Percentiles rank a stretch among this genome's conserved stretches.
Conservation (phyloP, 1,140 invertebrate genomes). For the Sitodiplosis mosellana region DNA sequence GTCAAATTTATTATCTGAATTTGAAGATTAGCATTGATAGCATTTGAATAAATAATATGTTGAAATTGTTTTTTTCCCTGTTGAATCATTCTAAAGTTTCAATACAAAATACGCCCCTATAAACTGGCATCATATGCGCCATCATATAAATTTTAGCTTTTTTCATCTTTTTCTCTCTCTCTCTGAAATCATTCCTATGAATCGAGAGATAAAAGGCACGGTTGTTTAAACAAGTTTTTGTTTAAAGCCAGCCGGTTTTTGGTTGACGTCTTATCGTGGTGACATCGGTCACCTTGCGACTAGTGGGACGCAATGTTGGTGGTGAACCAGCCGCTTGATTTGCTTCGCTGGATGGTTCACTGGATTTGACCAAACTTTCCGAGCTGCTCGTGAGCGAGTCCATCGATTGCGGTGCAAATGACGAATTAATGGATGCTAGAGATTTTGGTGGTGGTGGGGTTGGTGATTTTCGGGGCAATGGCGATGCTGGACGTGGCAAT, state of each 20-base stretch:
- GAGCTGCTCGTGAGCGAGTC: not conserved
- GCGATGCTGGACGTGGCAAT: not conserved
- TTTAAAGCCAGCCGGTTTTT: conserved; percentile 33
- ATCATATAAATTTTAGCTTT: too few relatives aligned
- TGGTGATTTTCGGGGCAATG: not conserved
- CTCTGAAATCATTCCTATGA: not conserved
- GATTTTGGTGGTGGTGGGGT: not conserved
- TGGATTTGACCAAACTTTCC: not conserved
- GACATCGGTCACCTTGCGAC: conserved; percentile 27
- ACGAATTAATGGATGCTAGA: not conserved
- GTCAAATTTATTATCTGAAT: too few relatives aligned
- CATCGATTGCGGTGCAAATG: conserved; percentile 3
- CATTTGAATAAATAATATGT: too few relatives aligned
- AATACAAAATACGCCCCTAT: too few relatives aligned
- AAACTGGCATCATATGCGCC: too few relatives aligned
- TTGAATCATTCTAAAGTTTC: too few relatives aligned
- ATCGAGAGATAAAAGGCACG: too few relatives aligned
- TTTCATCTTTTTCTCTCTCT: not conserved
- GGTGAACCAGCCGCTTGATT: too few relatives aligned
- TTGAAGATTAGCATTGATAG: too few relatives aligned
- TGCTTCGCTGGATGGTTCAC: too few relatives aligned
- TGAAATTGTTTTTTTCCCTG: too few relatives aligned
- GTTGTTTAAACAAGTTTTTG: too few relatives aligned
- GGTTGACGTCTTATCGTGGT: conserved; percentile 31
- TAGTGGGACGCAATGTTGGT: conserved; percentile 23